phyloP scores from a whole-genome alignment of 2,888 invertebrate species.

The Incurvaria masculella region DNA sequence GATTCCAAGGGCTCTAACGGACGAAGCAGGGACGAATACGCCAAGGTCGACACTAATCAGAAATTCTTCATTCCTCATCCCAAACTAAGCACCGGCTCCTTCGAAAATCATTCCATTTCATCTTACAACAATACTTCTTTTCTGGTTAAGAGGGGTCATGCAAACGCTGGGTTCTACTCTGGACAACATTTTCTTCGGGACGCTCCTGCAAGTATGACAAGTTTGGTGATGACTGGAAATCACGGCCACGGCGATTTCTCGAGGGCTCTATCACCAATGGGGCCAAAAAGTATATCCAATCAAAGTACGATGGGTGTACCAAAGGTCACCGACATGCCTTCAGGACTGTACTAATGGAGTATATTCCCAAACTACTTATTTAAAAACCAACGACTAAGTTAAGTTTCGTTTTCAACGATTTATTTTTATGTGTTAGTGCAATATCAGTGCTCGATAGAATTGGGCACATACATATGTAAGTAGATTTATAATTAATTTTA shows the following conservation, averaged over 20 bases:
- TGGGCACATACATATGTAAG: not conserved
- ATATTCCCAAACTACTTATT: slow-evolving; percentile 22
- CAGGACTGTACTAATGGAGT: slow-evolving; percentile 62
- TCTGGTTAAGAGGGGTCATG: slow-evolving; percentile 59
- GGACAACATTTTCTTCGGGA: slow-evolving; percentile 51
- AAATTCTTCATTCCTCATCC: slow-evolving; percentile 36
- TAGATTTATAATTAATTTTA: not conserved
- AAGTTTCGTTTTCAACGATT: too few relatives aligned
- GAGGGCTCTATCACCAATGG: slow-evolving; percentile 39
- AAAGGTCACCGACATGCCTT: slow-evolving; percentile 71
- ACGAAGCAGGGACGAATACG: slow-evolving; percentile 22
- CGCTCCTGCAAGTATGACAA: slow-evolving; percentile 49
- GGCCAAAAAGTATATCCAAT: slow-evolving; percentile 25
- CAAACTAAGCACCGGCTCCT: slow-evolving; percentile 32
- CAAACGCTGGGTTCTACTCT: slow-evolving; percentile 63
- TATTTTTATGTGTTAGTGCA: slow-evolving; percentile 32
- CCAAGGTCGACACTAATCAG: slow-evolving; percentile 32
- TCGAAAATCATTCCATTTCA: slow-evolving; percentile 27
- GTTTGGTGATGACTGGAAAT: slow-evolving; percentile 41
- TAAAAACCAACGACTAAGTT: slow-evolving; percentile 48
- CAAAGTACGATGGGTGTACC: slow-evolving; percentile 42
- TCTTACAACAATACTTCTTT: slow-evolving; percentile 50
- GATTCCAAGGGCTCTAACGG: slow-evolving; percentile 32
- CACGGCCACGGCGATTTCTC: slow-evolving; percentile 47
- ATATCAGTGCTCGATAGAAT: slow-evolving; percentile 24